Evolutionary conservation across 1,140 invertebrate species (phyloP).

Genomic region (Pseudomyrmex flavicornis): DNA sequence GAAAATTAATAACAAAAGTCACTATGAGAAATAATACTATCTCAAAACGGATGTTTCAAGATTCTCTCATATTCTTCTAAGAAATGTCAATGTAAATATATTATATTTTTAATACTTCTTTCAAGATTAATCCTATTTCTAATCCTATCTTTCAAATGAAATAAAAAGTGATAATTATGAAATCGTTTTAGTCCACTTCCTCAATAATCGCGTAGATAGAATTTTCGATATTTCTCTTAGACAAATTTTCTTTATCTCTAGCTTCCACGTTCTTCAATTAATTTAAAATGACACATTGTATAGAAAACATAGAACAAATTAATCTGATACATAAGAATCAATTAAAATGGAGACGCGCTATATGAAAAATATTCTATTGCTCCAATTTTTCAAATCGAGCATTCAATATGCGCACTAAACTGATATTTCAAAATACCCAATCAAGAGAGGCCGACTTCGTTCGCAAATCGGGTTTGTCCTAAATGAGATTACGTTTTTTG

Average conservation of each 20-base stretch:
- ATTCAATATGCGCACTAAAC: background rate
- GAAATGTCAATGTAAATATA: background rate
- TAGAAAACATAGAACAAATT: background rate
- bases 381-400: background rate
- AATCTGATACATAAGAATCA: background rate
- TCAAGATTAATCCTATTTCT: background rate
- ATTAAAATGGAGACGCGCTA: background rate
- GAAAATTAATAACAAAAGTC: slow-evolving; percentile 32
- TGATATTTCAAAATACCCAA: background rate
- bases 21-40: slow-evolving; percentile 28
- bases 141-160: slow-evolving; percentile 6
- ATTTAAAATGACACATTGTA: slow-evolving; percentile 1
- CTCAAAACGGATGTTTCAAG: background rate
- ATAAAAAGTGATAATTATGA: background rate
- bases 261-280: background rate
- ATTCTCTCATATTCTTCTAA: background rate
- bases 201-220: background rate
- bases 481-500: slow-evolving; percentile 43
- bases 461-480: slow-evolving; percentile 1
- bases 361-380: background rate
- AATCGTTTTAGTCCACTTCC: background rate
- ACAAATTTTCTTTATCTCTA: background rate
- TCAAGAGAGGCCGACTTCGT: slow-evolving; percentile 4
- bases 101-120: background rate
- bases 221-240: background rate